phyloP scores from a whole-genome alignment of 2,888 invertebrate species.

The Sinelater perroti region DNA sequence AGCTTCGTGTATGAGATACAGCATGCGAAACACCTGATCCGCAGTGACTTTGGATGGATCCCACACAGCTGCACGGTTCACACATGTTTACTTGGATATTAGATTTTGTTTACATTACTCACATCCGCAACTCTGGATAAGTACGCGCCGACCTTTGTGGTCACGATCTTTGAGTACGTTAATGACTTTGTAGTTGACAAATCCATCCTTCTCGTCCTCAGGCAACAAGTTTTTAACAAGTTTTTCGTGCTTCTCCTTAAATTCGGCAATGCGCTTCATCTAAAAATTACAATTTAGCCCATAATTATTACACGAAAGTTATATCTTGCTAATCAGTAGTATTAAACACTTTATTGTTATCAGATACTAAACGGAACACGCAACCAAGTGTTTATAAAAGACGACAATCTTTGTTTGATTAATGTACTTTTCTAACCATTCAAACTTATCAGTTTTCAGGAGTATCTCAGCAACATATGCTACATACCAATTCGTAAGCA shows the following conservation, averaged over 20 bases:
- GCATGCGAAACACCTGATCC: constrained; percentile 80
- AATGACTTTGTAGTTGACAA: constrained; percentile 75
- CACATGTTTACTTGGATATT: background rate
- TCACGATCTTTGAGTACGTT: constrained; percentile 81
- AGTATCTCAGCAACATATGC: no score
- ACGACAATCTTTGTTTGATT: no score
- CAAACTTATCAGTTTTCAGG: no score
- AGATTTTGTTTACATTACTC: constrained; percentile 45
- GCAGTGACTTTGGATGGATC: constrained; percentile 76
- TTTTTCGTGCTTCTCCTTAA: constrained; percentile 75
- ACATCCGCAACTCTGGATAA: constrained; percentile 79
- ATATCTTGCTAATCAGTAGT: background rate
- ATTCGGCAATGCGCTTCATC: constrained; percentile 81
- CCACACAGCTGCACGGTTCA: constrained; percentile 68
- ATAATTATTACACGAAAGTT: background rate
- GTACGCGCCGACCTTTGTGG: constrained; percentile 77
- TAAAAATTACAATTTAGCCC: constrained; percentile 54
- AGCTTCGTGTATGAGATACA: constrained; percentile 81
- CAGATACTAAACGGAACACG: no score
- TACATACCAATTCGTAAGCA: constrained; percentile 79
- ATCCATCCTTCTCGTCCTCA: constrained; percentile 71
- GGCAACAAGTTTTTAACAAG: constrained; percentile 73
- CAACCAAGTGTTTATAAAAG: no score
- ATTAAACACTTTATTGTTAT: background rate
- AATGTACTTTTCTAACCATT: no score